Evolutionary conservation across 2,888 invertebrate genomes (phyloP), one percentile per base, ranked within the genome.

Genomic region (Drosophila parthenogenetica): DNA sequence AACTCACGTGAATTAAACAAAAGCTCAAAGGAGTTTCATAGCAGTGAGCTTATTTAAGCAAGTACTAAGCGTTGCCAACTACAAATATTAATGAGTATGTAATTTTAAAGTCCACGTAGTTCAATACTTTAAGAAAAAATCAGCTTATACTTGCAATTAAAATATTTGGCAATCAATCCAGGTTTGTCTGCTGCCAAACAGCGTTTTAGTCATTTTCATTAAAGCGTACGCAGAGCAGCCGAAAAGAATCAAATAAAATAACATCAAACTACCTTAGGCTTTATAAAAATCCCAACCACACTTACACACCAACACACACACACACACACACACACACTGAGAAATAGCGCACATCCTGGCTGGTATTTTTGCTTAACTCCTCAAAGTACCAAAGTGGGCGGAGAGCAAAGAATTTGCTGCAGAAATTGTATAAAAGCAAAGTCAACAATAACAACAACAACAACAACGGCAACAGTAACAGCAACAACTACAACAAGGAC

Each of bases 201-300:
- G 81, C 87, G 86, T 89, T 81, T 87, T 46, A 79, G 79, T 76
- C 77, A 84, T 76, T 79, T 81, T 77, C 76, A 89, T 89, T 70
- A 62, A 39, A 64, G 53, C 32, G 60, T 68, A 68, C 62, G 74
- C 64, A 66, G 19, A 43, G 63, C 57, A 57, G 69, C 66, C 68
- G 51, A 69, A 71, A 73, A 68, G 77, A 84, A 77, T 83, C 80
- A 87, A 89, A 87, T 89, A 82, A 89, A 89, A 87, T 84, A 77
- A 84, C 90, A 90, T 79, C 86, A 78, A 90, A 85, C 89, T 89
- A 90, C 89, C 89, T 90, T 79, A 79, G 88, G 89, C 87, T 82
- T 81, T 82, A 79, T 79, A 84, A 78, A 87, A 89, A 81, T 78
- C 79, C 85, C 81, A 69, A 67, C 72, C 76, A 72, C 69, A 70